A percentile compares a stretch with the other conserved stretches of the same genome.
phyloP scores from a whole-genome alignment of 2,113 vertebrate genomes.

The Psittacara wagleri region DNA sequence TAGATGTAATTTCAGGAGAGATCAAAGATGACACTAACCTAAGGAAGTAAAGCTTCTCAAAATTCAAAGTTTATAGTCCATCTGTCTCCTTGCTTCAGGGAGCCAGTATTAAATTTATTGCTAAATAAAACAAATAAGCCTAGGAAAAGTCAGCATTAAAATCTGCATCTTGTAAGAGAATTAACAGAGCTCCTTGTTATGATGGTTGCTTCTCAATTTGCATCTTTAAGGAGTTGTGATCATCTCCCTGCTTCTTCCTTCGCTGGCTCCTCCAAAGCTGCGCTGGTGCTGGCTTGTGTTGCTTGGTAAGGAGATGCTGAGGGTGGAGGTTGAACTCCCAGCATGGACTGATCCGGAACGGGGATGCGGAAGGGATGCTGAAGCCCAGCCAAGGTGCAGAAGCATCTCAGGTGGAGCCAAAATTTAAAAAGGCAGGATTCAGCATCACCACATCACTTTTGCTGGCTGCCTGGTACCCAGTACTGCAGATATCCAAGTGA shows the following conservation, averaged over 20 bases:
- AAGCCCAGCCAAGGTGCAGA: not conserved
- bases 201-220: conserved; percentile 82
- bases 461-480: rapidly evolving
- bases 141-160: conserved; percentile 61
- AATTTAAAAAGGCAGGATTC: not conserved
- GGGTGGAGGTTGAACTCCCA: not conserved
- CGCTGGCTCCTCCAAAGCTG: not conserved
- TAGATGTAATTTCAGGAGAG: conserved; percentile 73
- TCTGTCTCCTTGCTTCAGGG: conserved; percentile 79
- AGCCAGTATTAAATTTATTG: conserved; percentile 78
- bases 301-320: not conserved
- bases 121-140: conserved; percentile 82
- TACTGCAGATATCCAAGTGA: not conserved
- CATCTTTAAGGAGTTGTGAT: conserved; percentile 83
- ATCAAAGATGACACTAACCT: conserved; percentile 65
- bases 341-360: rapidly evolving
- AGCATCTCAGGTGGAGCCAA: not conserved
- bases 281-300: not conserved
- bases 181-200: conserved; percentile 71
- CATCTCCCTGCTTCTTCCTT: conserved; percentile 32
- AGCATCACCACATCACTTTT: rapidly evolving
- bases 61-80: conserved; percentile 81
- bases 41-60: conserved; percentile 70
- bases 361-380: not conserved
- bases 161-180: conserved; percentile 77